These are phyloP conservation scores for Sprattus sprattus DNA, from an alignment of 2,113 vertebrate genomes.

Conservation along the genomic window DNA sequence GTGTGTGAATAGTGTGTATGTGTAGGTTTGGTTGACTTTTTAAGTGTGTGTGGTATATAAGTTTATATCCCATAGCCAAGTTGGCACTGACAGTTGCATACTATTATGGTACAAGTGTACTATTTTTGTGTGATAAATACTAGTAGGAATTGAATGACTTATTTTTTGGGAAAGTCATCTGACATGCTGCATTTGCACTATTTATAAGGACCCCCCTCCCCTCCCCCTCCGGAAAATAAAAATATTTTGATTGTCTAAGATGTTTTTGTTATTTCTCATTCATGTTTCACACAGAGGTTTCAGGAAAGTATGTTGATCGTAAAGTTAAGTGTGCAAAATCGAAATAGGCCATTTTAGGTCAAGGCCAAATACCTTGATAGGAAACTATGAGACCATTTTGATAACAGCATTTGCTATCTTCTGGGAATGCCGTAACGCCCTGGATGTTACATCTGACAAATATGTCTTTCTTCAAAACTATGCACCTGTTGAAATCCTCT, in stretches of 20 bases:
- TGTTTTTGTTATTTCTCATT: not conserved
- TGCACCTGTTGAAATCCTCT: too few relatives aligned
- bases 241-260: slow-evolving; percentile 36
- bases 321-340: too few relatives aligned
- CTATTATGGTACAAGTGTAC: not conserved
- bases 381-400: not conserved
- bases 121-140: not conserved
- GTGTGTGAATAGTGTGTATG: slow-evolving; percentile 14
- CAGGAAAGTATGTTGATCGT: too few relatives aligned
- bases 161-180: slow-evolving; percentile 23
- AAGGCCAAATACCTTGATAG: not conserved
- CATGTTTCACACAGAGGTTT: too few relatives aligned
- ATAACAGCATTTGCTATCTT: not conserved
- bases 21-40: not conserved
- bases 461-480: not conserved
- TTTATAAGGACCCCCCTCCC: slow-evolving; percentile 45
- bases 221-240: slow-evolving; percentile 45
- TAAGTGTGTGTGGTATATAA: not conserved
- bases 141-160: not conserved
- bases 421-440: not conserved
- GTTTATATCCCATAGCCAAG: not conserved
- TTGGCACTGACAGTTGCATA: too few relatives aligned
- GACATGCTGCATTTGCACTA: slow-evolving; percentile 51
- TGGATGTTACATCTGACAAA: not conserved
- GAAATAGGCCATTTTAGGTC: not conserved